These are phyloP conservation scores for Euproctis similis DNA, from an alignment of 2,888 invertebrate species.

Conservation along the genomic window DNA sequence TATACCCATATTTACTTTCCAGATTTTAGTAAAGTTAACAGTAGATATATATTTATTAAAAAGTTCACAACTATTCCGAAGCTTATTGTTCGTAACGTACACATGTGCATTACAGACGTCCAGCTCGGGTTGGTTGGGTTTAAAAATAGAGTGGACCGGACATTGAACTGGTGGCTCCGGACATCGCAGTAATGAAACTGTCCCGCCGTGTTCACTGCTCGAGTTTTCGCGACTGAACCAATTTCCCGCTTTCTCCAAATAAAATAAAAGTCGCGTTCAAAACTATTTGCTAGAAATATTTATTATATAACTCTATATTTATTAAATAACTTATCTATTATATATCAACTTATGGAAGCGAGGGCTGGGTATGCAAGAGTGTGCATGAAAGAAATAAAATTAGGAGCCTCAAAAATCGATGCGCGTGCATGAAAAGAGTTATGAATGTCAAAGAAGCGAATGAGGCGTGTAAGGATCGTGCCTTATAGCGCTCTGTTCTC, in stretches of 20 bases:
- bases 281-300: no score
- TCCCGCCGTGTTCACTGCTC: constrained; percentile 42
- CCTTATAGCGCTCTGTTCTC: no score
- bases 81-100: constrained; percentile 42
- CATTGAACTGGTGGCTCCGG: constrained; percentile 66
- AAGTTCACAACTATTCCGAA: constrained; percentile 32
- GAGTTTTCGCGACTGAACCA: constrained; percentile 51
- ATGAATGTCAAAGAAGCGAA: no score
- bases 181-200: constrained; percentile 66
- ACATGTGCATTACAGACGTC: constrained; percentile 38
- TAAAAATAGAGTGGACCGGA: constrained; percentile 69
- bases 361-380: no score
- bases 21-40: background rate
- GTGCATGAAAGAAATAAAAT: no score
- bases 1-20: background rate
- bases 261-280: no score
- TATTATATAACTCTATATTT: no score
- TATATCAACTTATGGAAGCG: no score
- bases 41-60: constrained; percentile 12
- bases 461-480: no score
- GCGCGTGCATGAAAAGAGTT: no score
- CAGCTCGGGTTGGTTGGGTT: constrained; percentile 41
- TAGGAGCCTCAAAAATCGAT: no score
- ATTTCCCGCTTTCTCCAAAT: constrained; percentile 40
- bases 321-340: no score